Evolutionary conservation across 2,797 vertebrate species (phyloP), one percentile per base, ranked within the genome.

Genomic region (Lutjanus campechanus): DNA sequence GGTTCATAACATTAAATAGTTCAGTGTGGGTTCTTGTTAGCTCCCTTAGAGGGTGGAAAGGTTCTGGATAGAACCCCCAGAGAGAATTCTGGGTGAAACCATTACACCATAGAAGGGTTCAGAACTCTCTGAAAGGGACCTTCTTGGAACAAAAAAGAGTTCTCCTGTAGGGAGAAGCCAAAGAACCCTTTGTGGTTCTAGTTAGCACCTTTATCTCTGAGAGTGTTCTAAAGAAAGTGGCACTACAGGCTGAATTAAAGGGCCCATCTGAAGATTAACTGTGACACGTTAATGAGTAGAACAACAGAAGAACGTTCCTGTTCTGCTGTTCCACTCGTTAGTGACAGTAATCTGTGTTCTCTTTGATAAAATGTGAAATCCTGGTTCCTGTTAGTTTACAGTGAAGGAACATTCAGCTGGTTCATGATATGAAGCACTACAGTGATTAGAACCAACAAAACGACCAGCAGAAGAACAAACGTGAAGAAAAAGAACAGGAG

Each of bases 371-470:
- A 81, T 79, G 71, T 76, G 77, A 78, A 70, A 50, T 55, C 43
- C 17, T 20, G 40, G 10, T 41, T 79, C 1, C 25, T 74, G 11
- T 67, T 11, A 5, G 74, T 69, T n/a, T n/a, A n/a, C n/a, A n/a
- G n/a, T n/a, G n/a, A n/a, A n/a, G n/a, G n/a, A n/a, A n/a, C n/a
- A n/a, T 88, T 89, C 92, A 91, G 90, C 90, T 79, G 91, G 90
- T 88, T 91, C 89, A 76, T 91, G 92, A 90, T 88, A 76, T 72
- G 2, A 76, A 81, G 61, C 72, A 53, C 70, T 36, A 22, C 54
- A 60, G 47, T 13, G 36, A 61, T 55, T 36, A 11, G 17, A n/a
- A 5, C n/a, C n/a, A 65, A 20, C 36, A 70, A 49, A 29, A 60
- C 2, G 4, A 87, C 67, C 86, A 83, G 84, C 81, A 66, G 71